A percentile compares a stretch with the other conserved stretches of the same genome.
phyloP scores from a whole-genome alignment of 1,140 invertebrate genomes.

The Zophobas atratus region DNA sequence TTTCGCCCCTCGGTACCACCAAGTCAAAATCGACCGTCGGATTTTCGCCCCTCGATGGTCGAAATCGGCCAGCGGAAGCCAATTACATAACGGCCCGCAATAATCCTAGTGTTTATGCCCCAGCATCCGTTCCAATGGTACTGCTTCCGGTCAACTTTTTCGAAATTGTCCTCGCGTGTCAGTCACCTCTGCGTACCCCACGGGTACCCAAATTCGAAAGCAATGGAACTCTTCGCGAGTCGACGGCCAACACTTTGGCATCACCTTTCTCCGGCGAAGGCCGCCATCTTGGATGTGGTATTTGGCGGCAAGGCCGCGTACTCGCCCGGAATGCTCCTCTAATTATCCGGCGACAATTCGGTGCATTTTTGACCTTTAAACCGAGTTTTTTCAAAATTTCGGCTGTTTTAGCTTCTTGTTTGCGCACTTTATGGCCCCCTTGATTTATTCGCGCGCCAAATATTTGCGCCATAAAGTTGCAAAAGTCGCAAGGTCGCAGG shows the following conservation, averaged over 20 bases:
- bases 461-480: conserved; percentile 32
- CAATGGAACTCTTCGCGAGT: conserved; percentile 10
- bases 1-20: neutral
- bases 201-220: conserved; percentile 24
- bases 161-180: conserved; percentile 3
- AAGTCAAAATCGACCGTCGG: neutral
- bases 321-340: conserved; percentile 44
- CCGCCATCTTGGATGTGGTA: conserved; percentile 42
- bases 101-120: neutral
- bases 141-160: conserved; percentile 20
- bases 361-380: conserved; percentile 28
- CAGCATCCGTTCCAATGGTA: neutral
- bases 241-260: conserved; percentile 42
- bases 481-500: neutral
- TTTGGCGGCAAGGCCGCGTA: conserved; percentile 47
- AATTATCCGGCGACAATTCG: conserved; percentile 28
- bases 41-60: neutral
- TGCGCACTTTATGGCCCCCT: conserved; percentile 7
- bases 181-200: conserved; percentile 26
- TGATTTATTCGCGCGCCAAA: conserved; percentile 39
- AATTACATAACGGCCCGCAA: conserved; percentile 1
- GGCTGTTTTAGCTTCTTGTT: neutral
- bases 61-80: neutral
- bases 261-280: conserved; percentile 49
- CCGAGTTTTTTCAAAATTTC: neutral